Evolutionary conservation across 2,888 invertebrate species (phyloP).

Genomic region (Limnephilus lunatus): DNA sequence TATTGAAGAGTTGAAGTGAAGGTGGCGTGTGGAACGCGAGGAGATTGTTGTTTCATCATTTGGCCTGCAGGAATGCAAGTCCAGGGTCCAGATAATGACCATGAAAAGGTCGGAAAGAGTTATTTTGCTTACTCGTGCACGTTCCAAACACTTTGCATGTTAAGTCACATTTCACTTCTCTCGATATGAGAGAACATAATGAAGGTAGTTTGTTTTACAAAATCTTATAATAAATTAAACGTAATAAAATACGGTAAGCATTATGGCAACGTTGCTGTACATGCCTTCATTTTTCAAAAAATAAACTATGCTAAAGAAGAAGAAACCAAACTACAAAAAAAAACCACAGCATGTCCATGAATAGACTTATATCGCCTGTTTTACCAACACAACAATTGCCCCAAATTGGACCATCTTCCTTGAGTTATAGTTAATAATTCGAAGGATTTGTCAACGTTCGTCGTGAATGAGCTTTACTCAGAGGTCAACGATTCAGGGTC

Average conservation of each 20-base stretch:
- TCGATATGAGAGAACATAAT: too few relatives aligned
- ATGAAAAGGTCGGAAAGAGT: background rate
- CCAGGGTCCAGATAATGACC: background rate
- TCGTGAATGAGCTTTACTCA: background rate
- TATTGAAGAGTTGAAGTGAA: background rate
- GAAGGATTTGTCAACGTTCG: background rate
- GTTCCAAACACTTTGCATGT: background rate
- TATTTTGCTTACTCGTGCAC: background rate
- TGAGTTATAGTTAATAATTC: background rate
- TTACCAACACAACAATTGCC: background rate
- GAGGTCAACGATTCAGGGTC: slow-evolving; percentile 2
- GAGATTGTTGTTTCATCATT: background rate
- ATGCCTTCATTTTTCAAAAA: background rate
- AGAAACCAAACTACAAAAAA: background rate
- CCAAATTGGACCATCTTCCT: background rate
- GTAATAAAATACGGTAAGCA: background rate
- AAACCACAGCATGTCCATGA: background rate
- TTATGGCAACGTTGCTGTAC: background rate
- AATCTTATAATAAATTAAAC: background rate
- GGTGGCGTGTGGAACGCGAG: background rate
- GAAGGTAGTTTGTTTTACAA: background rate
- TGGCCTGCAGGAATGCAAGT: background rate
- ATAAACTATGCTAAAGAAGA: background rate
- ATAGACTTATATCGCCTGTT: background rate
- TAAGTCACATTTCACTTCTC: too few relatives aligned